Conservation (phyloP, 2,797 vertebrate genomes). For the Cossypha heuglini region DNA sequence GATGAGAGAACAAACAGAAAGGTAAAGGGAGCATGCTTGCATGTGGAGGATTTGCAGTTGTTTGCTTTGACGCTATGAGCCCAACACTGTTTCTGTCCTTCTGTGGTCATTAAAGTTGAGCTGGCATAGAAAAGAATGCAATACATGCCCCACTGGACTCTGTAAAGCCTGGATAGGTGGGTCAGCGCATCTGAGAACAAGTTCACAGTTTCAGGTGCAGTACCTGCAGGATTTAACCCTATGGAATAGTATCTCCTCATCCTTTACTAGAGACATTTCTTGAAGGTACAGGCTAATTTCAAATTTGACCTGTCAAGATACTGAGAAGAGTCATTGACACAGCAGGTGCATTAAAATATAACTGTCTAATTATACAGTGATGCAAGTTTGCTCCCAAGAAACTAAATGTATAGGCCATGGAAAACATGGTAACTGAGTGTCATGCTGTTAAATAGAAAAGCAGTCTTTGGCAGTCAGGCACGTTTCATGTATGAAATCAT, state of each 20-base stretch:
- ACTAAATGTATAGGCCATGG: conserved; percentile 37
- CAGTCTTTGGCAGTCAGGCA: not conserved
- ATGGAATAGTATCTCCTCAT: not conserved
- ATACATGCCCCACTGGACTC: not conserved
- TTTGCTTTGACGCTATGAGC: not conserved
- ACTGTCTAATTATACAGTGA: conserved; percentile 51
- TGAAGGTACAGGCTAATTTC: conserved; percentile 37
- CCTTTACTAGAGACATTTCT: not conserved
- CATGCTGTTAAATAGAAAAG: not conserved
- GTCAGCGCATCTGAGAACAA: not conserved
- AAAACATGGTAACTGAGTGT: conserved; percentile 11
- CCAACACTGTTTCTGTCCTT: not conserved
- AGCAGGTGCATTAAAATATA: conserved; percentile 64
- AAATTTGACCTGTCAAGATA: conserved; percentile 27
- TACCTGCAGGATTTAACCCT: not conserved
- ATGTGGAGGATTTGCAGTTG: not conserved
- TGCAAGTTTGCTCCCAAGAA: conserved; percentile 57
- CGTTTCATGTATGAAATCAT: not conserved
- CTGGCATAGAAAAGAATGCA: not conserved
- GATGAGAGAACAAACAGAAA: not conserved
- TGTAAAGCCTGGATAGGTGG: not conserved
- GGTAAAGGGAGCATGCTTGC: not conserved
- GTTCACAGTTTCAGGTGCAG: not conserved
- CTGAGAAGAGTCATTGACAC: conserved; percentile 23
- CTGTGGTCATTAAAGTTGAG: not conserved